phyloP scores from a whole-genome alignment of 2,797 vertebrate species.

The Galagoides demidoff region DNA sequence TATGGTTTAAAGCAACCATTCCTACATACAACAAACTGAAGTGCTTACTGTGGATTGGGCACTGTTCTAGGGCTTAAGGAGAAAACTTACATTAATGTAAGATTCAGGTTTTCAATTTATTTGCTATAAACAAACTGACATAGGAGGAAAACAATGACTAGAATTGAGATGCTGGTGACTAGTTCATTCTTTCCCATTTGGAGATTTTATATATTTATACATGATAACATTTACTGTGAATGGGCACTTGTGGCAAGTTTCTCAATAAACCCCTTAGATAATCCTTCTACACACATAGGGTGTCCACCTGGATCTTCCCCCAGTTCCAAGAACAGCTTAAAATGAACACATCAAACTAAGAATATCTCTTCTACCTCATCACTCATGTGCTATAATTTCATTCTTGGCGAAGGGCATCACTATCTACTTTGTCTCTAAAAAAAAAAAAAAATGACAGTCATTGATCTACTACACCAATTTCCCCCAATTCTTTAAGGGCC shows the following conservation, averaged over 20 bases:
- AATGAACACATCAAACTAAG: neutral
- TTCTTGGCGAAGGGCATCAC: neutral
- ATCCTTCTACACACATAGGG: too few relatives aligned
- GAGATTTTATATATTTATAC: neutral
- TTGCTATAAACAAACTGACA: neutral
- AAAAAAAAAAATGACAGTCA: neutral
- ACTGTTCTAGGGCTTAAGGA: neutral
- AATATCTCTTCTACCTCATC: neutral
- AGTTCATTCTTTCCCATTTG: neutral
- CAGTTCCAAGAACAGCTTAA: neutral
- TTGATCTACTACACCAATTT: fast-evolving
- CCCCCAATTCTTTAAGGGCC: neutral
- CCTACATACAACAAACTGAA: too few relatives aligned
- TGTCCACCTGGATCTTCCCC: neutral
- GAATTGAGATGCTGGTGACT: fast-evolving
- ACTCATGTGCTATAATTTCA: neutral
- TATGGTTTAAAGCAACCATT: neutral
- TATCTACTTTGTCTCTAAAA: neutral
- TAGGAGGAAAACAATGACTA: neutral
- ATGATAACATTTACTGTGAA: too few relatives aligned
- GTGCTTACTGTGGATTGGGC: neutral
- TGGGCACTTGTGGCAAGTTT: fast-evolving
- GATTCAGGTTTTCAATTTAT: neutral
- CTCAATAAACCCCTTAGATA: neutral
- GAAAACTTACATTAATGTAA: neutral